Percentiles rank a stretch among this genome's conserved stretches.
Conservation (phyloP, 2,888 invertebrate genomes). For the Matsumyia berberina region DNA sequence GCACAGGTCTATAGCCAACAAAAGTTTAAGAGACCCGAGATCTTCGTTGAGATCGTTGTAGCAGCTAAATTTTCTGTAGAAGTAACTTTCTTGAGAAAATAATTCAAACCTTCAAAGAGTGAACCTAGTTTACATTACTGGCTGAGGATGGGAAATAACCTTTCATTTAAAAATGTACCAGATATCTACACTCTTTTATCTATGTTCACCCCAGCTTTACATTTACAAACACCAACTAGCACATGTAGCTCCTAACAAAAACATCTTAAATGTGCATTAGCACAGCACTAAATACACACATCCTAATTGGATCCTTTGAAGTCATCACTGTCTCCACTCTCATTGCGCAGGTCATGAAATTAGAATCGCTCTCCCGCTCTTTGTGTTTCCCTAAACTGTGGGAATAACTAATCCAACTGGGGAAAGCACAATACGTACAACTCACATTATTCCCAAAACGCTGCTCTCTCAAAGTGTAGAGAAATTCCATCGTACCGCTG, state of each 20-base stretch:
- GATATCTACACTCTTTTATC: no score
- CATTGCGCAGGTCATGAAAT: constrained; percentile 60
- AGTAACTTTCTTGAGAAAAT: no score
- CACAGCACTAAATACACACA: constrained; percentile 40
- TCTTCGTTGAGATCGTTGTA: no score
- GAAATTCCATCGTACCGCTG: constrained; percentile 46
- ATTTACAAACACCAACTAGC: neutral
- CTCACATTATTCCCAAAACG: constrained; percentile 10
- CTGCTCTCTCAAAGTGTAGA: constrained; percentile 41
- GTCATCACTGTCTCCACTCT: constrained; percentile 15
- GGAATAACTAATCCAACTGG: constrained; percentile 1
- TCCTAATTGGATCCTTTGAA: constrained; percentile 61
- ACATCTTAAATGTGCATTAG: constrained; percentile 40
- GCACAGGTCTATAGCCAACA: no score
- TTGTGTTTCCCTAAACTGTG: constrained; percentile 13
- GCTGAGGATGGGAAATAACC: no score
- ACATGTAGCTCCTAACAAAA: constrained; percentile 6
- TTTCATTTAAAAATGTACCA: no score
- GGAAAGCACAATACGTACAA: constrained; percentile 6
- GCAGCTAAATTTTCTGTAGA: no score
- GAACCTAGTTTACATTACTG: no score
- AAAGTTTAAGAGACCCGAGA: no score
- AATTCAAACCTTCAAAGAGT: no score
- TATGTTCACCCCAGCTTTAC: no score
- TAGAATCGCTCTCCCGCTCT: constrained; percentile 16